phyloP scores from a whole-genome alignment of 2,113 vertebrate species.

The Castor canadensis region DNA sequence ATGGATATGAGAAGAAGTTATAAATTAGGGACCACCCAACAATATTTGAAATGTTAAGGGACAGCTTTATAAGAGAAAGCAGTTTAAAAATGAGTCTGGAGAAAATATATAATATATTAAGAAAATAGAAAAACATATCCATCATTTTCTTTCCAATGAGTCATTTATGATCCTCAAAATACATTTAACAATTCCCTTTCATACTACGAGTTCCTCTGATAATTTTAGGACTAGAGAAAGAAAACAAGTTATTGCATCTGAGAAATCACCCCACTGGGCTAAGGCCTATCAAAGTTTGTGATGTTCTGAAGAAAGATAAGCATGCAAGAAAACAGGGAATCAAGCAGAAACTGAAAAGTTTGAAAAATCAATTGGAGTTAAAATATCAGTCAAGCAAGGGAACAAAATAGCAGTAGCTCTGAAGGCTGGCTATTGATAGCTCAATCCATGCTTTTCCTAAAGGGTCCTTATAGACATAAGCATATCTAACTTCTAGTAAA shows the following conservation, averaged over 20 bases:
- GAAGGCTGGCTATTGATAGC: background rate
- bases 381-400: conserved; percentile 56
- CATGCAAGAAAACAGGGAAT: conserved; percentile 50
- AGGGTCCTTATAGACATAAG: background rate
- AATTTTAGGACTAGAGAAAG: conserved; percentile 55
- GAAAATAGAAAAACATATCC: conserved; percentile 55
- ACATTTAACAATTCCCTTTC: conserved; percentile 49
- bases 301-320: conserved; percentile 53
- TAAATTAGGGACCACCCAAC: background rate
- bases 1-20: background rate
- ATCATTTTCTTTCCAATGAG: conserved; percentile 62
- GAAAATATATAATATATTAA: conserved; percentile 47
- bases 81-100: conserved; percentile 25
- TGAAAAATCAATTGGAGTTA: conserved; percentile 63
- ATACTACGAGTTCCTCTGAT: conserved; percentile 52
- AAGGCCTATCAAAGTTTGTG: conserved; percentile 49
- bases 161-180: conserved; percentile 63
- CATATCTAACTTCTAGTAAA: background rate
- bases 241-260: conserved; percentile 62
- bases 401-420: background rate
- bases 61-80: background rate
- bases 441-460: background rate
- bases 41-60: background rate
- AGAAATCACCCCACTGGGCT: conserved; percentile 60
- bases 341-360: conserved; percentile 53